A percentile compares a stretch with the other conserved stretches of the same genome.
phyloP scores from a whole-genome alignment of 2,888 invertebrate species.

The Schizotus pectinicornis region DNA sequence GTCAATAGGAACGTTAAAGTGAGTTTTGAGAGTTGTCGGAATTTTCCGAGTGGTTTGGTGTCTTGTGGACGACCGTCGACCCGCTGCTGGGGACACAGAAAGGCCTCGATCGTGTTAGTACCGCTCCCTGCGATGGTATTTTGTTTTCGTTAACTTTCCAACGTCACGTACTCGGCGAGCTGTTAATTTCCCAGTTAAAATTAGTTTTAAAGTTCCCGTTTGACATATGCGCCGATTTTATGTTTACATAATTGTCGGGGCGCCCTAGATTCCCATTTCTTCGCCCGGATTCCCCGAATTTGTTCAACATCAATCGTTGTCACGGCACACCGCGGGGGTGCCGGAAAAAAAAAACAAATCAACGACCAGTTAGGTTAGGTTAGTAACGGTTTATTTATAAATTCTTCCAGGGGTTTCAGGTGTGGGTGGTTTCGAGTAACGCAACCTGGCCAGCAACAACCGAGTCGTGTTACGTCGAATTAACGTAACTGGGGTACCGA shows the following conservation, averaged over 20 bases:
- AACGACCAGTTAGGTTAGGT: conserved; percentile 35
- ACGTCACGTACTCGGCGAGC: too few species aligned
- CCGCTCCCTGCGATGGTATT: neutral
- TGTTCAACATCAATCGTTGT: neutral
- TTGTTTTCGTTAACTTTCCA: neutral
- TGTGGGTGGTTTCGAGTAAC: conserved; percentile 1
- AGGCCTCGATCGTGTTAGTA: neutral
- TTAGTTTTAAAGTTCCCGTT: neutral
- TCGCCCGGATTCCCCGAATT: neutral
- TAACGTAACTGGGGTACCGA: conserved; percentile 1
- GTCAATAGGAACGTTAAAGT: conserved; percentile 9
- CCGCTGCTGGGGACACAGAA: neutral
- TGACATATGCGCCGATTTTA: conserved; percentile 9
- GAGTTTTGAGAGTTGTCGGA: conserved; percentile 8
- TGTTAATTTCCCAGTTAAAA: too few species aligned
- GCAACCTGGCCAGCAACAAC: neutral
- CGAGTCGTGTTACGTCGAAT: too few species aligned
- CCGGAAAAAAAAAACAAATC: neutral
- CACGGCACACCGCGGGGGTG: neutral
- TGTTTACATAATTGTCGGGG: conserved; percentile 15
- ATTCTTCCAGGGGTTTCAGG: conserved; percentile 18
- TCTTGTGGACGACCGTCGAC: neutral
- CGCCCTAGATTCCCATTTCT: conserved; percentile 1
- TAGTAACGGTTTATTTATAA: conserved; percentile 29
- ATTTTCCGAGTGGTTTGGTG: neutral